A percentile compares a stretch with the other conserved stretches of the same genome.
phyloP scores from a whole-genome alignment of 2,797 vertebrate species.

The Tauraco hartlaubi region DNA sequence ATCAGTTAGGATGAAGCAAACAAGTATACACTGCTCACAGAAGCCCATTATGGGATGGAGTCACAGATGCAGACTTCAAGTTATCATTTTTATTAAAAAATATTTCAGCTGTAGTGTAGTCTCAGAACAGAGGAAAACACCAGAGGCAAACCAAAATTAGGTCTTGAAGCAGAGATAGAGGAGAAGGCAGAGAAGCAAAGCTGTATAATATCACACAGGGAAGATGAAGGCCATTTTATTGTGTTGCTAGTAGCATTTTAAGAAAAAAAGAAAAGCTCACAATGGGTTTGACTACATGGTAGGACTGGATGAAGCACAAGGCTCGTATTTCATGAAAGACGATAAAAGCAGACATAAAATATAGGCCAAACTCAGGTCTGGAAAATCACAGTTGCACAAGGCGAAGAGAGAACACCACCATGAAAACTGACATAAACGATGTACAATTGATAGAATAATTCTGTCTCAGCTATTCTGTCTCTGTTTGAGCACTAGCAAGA shows the following conservation, averaged over 20 bases:
- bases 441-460: neutral
- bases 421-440: neutral
- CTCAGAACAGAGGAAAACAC: neutral
- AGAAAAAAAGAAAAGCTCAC: neutral
- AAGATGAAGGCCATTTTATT: neutral
- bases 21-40: neutral
- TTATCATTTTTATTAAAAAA: slow-evolving; percentile 32
- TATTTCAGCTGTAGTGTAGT: neutral
- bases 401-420: neutral
- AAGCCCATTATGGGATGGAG: neutral
- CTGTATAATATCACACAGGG: neutral
- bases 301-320: neutral
- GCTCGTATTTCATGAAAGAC: neutral
- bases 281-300: neutral
- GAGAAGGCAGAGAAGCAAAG: neutral
- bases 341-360: neutral
- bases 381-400: neutral
- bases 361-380: neutral
- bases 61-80: neutral
- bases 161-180: neutral
- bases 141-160: slow-evolving; percentile 13
- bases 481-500: neutral
- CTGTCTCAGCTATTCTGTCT: neutral
- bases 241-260: neutral
- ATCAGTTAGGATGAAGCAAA: neutral